phyloP scores from a whole-genome alignment of 1,140 invertebrate species.

The Scaptomyza pallida region DNA sequence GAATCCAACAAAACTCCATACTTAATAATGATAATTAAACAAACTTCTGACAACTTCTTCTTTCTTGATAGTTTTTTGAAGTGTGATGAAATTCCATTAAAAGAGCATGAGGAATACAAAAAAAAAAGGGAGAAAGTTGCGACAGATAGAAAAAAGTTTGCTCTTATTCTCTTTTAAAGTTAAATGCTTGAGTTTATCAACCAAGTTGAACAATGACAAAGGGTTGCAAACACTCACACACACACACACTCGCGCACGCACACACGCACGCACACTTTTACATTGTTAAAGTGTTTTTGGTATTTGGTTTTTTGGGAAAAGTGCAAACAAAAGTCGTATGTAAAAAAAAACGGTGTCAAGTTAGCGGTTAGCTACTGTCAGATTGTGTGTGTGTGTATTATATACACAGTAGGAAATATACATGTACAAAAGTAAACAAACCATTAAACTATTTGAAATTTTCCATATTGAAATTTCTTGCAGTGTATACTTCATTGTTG shows the following conservation, averaged over 20 bases:
- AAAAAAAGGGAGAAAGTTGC: no score
- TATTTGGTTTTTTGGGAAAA: slow-evolving; percentile 33
- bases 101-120: background rate
- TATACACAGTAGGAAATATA: background rate
- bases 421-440: background rate
- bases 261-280: slow-evolving; percentile 1
- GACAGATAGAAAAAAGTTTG: slow-evolving; percentile 28
- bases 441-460: no score
- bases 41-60: background rate
- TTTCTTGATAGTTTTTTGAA: background rate
- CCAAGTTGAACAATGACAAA: slow-evolving; percentile 42
- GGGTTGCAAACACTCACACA: slow-evolving; percentile 1
- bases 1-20: no score
- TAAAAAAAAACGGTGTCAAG: slow-evolving; percentile 39
- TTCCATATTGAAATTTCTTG: no score
- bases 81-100: no score
- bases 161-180: slow-evolving; percentile 52
- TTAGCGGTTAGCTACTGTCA: slow-evolving; percentile 12
- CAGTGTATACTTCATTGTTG: slow-evolving; percentile 5
- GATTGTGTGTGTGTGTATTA: background rate
- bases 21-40: no score
- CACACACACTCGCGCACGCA: background rate
- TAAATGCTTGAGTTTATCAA: slow-evolving; percentile 64
- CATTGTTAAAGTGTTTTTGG: slow-evolving; percentile 35
- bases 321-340: slow-evolving; percentile 30